phyloP scores from a whole-genome alignment of 2,113 vertebrate species.

The Campylorhamphus procurvoides region DNA sequence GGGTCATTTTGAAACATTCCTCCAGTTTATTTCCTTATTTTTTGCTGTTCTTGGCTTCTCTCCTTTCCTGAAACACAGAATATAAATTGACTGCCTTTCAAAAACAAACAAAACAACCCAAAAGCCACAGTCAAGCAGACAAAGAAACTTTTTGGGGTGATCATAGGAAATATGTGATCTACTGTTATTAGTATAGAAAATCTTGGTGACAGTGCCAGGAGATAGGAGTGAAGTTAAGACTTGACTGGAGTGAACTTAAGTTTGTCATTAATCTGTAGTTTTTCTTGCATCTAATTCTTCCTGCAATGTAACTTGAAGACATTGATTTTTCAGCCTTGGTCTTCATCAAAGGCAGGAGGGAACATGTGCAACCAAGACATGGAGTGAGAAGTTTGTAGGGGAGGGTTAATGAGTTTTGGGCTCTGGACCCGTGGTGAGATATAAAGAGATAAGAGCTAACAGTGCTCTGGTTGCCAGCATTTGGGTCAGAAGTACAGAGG shows the following conservation, averaged over 20 bases:
- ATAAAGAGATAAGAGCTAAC: not conserved
- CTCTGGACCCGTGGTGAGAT: not conserved
- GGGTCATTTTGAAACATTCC: not conserved
- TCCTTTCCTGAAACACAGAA: not conserved
- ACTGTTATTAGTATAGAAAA: not conserved
- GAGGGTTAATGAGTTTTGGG: not conserved
- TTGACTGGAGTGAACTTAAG: not conserved
- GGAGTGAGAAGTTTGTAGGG: not conserved
- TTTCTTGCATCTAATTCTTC: not conserved
- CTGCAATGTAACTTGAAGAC: not conserved
- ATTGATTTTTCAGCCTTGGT: not conserved
- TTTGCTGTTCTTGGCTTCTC: not conserved
- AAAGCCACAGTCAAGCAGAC: not conserved
- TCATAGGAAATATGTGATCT: not conserved
- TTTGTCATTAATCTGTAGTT: not conserved
- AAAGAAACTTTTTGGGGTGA: not conserved
- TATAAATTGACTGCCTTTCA: not conserved
- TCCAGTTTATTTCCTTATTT: not conserved
- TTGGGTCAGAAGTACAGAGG: not conserved
- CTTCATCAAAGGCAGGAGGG: not conserved
- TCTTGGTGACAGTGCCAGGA: not conserved
- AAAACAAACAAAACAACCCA: not conserved
- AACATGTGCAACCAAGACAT: fast-evolving
- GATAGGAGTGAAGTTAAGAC: not conserved
- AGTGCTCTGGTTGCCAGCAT: not conserved